Conservation (phyloP, 2,888 invertebrate genomes). For the Suillia variegata region DNA sequence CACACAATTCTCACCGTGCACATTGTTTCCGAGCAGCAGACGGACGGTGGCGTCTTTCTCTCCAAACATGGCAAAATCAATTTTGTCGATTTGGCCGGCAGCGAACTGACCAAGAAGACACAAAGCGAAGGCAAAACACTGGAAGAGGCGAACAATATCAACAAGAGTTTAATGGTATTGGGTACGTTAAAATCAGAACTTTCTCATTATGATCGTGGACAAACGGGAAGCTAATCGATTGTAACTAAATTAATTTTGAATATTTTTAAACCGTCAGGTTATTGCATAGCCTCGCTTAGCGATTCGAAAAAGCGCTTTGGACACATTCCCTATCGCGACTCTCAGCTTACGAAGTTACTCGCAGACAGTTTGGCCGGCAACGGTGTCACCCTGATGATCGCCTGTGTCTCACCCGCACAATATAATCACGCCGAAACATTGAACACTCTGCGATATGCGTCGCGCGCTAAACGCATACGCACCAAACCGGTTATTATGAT, state of each 20-base stretch:
- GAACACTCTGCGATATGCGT: conserved; percentile 90
- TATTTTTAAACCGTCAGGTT: conserved; percentile 67
- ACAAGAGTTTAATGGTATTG: conserved; percentile 91
- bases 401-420: conserved; percentile 89
- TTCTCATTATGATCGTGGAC: too few relatives aligned
- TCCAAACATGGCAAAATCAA: conserved; percentile 93
- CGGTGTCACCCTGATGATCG: conserved; percentile 94
- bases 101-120: conserved; percentile 93
- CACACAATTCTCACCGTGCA: conserved; percentile 83
- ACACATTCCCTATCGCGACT: conserved; percentile 93
- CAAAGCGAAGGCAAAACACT: conserved; percentile 85
- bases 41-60: conserved; percentile 81
- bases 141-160: conserved; percentile 95
- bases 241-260: too few relatives aligned
- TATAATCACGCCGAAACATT: conserved; percentile 86
- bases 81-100: conserved; percentile 96
- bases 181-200: conserved; percentile 64
- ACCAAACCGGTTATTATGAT: conserved; percentile 93
- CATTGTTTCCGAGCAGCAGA: conserved; percentile 83
- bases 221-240: too few relatives aligned
- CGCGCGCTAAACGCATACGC: conserved; percentile 88
- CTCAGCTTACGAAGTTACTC: conserved; percentile 89
- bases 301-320: conserved; percentile 78
- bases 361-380: conserved; percentile 94
- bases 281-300: conserved; percentile 91